phyloP scores from a whole-genome alignment of 2,113 vertebrate species.

The Canis aureus region DNA sequence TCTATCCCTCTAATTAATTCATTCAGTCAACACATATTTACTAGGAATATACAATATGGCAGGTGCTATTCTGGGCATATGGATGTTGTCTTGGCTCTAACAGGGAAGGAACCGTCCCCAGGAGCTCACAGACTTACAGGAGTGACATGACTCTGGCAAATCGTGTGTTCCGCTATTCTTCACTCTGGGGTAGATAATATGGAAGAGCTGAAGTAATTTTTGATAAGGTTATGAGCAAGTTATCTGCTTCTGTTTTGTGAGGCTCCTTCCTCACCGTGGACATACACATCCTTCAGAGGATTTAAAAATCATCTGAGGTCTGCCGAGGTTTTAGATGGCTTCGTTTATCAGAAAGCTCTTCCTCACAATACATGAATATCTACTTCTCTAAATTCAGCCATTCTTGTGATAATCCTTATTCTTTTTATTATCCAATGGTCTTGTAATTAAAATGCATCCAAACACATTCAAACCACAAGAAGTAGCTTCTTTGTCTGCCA shows the following conservation, averaged over 20 bases:
- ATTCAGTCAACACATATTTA: not conserved
- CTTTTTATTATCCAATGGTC: not conserved
- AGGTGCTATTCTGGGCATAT: too few relatives aligned
- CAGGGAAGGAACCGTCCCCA: accelerated
- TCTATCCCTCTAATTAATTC: not conserved
- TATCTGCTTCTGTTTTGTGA: not conserved
- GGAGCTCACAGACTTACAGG: not conserved
- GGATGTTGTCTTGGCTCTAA: too few relatives aligned
- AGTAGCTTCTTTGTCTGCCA: too few relatives aligned
- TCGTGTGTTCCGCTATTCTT: accelerated
- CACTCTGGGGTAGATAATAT: accelerated
- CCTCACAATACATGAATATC: not conserved
- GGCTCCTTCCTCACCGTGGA: not conserved
- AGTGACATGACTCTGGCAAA: not conserved
- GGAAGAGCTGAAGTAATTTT: not conserved
- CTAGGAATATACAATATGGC: not conserved
- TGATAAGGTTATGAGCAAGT: not conserved
- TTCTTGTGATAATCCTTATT: not conserved
- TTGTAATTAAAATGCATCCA: not conserved
- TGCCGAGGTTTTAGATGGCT: not conserved
- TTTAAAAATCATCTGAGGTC: not conserved
- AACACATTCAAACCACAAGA: not conserved
- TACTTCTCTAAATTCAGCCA: not conserved
- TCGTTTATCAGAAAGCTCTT: not conserved
- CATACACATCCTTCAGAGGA: not conserved